Percentiles rank a stretch among this genome's conserved stretches.
Evolutionary conservation across 2,888 invertebrate species (phyloP).

Genomic region (Eupelmus urozonus): DNA sequence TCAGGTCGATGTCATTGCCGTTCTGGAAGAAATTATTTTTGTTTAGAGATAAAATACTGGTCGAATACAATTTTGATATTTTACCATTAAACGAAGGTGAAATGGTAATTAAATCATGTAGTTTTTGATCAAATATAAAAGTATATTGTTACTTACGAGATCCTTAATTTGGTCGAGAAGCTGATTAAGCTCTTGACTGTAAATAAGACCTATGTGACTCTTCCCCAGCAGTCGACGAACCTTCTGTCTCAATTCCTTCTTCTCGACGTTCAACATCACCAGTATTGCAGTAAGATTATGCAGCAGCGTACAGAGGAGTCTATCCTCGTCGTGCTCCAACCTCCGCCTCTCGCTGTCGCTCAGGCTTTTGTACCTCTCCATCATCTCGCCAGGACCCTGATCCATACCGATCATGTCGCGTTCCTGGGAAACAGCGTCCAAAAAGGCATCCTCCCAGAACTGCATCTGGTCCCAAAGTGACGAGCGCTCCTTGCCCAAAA

Average conservation of each 20-base stretch:
- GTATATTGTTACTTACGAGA: slow-evolving; percentile 83
- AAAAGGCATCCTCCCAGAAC: slow-evolving; percentile 99
- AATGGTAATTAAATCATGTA: no score
- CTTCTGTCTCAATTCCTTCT: slow-evolving; percentile 91
- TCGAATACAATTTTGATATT: no score
- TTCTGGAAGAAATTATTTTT: slow-evolving; percentile 81
- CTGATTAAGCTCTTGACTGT: slow-evolving; percentile 98
- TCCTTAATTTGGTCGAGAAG: slow-evolving; percentile 96
- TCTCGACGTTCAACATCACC: slow-evolving; percentile 93
- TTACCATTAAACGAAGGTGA: no score
- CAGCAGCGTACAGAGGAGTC: slow-evolving; percentile 94
- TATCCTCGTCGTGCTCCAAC: slow-evolving; percentile 98
- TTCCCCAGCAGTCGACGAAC: slow-evolving; percentile 95
- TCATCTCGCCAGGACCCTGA: slow-evolving; percentile 99
- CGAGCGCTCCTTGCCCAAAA: slow-evolving; percentile 87
- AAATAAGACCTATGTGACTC: slow-evolving; percentile 97
- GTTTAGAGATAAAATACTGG: no score
- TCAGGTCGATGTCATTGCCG: slow-evolving; percentile 98
- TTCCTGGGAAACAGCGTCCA: slow-evolving; percentile 98
- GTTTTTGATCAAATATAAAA: background rate
- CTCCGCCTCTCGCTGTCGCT: slow-evolving; percentile 96
- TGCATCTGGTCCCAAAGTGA: slow-evolving; percentile 99
- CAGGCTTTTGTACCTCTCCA: slow-evolving; percentile 96
- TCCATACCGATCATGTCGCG: slow-evolving; percentile 99
- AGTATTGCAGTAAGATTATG: slow-evolving; percentile 98